Percentiles rank a stretch among this genome's conserved stretches.
phyloP scores from a whole-genome alignment of 2,113 vertebrate species.

The Pluvianellus socialis region DNA sequence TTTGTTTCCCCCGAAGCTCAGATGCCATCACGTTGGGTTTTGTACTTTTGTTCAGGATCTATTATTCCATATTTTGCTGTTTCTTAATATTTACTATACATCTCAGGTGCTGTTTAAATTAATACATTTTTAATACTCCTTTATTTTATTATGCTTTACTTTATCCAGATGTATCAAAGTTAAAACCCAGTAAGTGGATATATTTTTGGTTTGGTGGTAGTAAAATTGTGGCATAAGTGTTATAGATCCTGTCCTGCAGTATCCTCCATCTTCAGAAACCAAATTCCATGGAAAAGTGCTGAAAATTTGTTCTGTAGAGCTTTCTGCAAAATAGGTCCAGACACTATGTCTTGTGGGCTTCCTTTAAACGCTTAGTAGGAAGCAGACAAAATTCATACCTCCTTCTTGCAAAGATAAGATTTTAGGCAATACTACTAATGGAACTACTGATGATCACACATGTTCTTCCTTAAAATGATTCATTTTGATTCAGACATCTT shows the following conservation, averaged over 20 bases:
- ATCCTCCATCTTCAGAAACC: not conserved
- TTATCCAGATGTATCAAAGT: not conserved
- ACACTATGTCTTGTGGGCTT: not conserved
- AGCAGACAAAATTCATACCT: not conserved
- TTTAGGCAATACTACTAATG: not conserved
- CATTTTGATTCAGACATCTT: not conserved
- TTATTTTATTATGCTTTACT: not conserved
- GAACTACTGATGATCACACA: not conserved
- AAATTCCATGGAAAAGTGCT: not conserved
- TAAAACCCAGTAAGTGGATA: not conserved
- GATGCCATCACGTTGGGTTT: not conserved
- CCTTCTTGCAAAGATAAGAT: not conserved
- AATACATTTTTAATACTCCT: not conserved
- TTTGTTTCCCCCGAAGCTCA: fast-evolving
- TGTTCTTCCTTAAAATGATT: not conserved
- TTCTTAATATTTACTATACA: not conserved
- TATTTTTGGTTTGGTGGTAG: not conserved
- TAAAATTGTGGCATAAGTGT: not conserved
- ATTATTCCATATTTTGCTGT: fast-evolving
- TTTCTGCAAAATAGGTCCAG: not conserved
- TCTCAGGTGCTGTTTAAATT: not conserved
- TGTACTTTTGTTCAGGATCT: not conserved
- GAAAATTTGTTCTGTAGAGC: not conserved
- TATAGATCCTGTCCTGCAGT: fast-evolving
- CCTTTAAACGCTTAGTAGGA: not conserved